Evolutionary conservation across 2,797 vertebrate genomes (phyloP), one percentile per base, ranked within the genome.

Genomic region (Stomatorhinus walkeri): DNA sequence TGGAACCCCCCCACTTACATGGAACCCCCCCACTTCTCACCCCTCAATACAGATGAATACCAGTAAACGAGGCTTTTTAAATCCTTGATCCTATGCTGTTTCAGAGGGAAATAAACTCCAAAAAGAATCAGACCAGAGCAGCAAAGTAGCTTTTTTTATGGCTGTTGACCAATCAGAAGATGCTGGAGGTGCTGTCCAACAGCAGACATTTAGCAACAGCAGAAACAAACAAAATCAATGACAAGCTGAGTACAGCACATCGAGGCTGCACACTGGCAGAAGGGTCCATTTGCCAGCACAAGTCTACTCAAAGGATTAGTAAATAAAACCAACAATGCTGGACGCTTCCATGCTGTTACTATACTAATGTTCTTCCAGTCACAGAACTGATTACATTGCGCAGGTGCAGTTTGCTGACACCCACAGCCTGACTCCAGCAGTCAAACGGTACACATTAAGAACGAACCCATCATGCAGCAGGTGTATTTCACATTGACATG

Each of bases 31-130:
- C 72, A 79, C 72, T 6, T 79, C 36, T 16, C 14, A 14, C 72
- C 72, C 6, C 72, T 43, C 56, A 24, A 22, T 9, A n/a, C 14
- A 79, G 12, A 72, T 72, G 64, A 72, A 72, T 14, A 72, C n/a
- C 28, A 68, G 64, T 36, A 68, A 10, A n/a, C 51, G 83, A 28
- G 24, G 6, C 9, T 24, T 3, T 12, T 24, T 16, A 0, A 87
- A 61, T 61, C 14, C 79, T 28, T 88, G 87, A 76, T 88, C 54
- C 36, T 16, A 10, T 22, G 40, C 79, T 3, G 46, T 64, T 84
- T 59, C 19, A 8, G 51, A 46, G 32, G 12, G 19, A 88, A 85
- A 85, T 5, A 49, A n/a, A 88, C 88, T 84, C 46, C 88, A 83
- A 88, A 88, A 51, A 36, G 7, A 36, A 12, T 9, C 16, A 46